These are phyloP conservation scores for Otus scops DNA, from an alignment of 2,797 vertebrate species.

Conservation along the genomic window DNA sequence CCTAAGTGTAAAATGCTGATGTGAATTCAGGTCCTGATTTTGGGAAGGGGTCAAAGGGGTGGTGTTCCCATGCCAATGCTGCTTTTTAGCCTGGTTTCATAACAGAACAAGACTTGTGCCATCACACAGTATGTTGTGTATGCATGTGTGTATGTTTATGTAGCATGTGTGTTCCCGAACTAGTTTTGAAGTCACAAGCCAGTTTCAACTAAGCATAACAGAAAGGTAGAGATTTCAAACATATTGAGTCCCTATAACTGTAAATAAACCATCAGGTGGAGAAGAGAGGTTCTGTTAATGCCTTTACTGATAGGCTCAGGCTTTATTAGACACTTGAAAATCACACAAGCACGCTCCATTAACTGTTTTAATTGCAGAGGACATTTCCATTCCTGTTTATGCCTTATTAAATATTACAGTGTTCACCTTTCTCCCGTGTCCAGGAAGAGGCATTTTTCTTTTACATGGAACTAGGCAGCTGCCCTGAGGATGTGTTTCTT, in stretches of 20 bases:
- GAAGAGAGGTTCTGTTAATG: neutral
- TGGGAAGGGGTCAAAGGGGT: neutral
- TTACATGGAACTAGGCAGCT: neutral
- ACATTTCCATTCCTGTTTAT: neutral
- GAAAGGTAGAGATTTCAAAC: neutral
- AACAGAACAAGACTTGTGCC: neutral
- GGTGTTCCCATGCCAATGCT: fast-evolving
- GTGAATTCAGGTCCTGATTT: neutral
- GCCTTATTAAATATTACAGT: neutral
- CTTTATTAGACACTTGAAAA: neutral
- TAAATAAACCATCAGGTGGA: neutral
- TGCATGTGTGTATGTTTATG: neutral
- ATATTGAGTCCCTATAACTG: neutral
- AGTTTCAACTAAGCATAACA: neutral
- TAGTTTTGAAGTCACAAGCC: neutral
- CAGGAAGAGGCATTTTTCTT: neutral
- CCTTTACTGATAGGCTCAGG: neutral
- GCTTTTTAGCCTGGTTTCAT: neutral
- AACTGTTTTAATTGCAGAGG: neutral
- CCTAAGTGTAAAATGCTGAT: neutral
- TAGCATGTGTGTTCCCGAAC: neutral
- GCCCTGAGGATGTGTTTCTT: neutral
- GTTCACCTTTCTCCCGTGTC: neutral
- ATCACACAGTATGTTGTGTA: fast-evolving
- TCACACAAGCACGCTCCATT: fast-evolving